Evolutionary conservation across 2,888 invertebrate species (phyloP).

Genomic region (Diadegma fenestrale): DNA sequence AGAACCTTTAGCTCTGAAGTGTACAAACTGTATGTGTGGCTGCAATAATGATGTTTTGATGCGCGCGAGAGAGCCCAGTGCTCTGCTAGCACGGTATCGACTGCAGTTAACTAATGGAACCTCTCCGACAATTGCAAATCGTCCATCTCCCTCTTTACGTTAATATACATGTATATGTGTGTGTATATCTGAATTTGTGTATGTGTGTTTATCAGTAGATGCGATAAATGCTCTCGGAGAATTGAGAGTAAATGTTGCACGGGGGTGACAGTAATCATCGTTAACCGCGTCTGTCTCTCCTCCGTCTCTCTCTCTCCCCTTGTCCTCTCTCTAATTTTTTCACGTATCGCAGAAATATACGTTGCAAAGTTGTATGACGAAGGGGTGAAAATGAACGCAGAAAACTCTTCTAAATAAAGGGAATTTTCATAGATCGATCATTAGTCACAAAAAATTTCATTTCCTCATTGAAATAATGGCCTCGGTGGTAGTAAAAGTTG

Average conservation of each 20-base stretch:
- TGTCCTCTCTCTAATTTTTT: constrained; percentile 30
- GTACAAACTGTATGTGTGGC: constrained; percentile 69
- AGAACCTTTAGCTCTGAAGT: constrained; percentile 51
- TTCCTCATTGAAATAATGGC: not conserved
- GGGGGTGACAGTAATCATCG: constrained; percentile 82
- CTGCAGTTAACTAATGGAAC: constrained; percentile 85
- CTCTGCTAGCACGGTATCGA: constrained; percentile 77
- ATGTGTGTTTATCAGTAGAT: constrained; percentile 12
- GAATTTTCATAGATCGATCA: not conserved
- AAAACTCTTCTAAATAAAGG: constrained; percentile 48
- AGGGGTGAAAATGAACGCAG: too few species aligned
- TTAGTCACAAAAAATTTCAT: not conserved
- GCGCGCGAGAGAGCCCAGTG: constrained; percentile 75
- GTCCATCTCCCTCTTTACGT: constrained; percentile 66
- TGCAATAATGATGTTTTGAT: constrained; percentile 84
- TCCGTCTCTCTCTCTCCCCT: constrained; percentile 11
- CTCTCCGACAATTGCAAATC: constrained; percentile 84
- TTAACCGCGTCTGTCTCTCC: constrained; percentile 71
- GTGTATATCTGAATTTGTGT: not conserved
- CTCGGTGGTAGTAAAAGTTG: not conserved
- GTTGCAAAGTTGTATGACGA: constrained; percentile 64
- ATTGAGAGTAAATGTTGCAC: constrained; percentile 81
- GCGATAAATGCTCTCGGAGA: constrained; percentile 51
- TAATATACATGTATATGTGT: not conserved
- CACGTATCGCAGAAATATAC: constrained; percentile 23